Conservation (phyloP, 2,113 vertebrate genomes). For the Brevimyrus niger region DNA sequence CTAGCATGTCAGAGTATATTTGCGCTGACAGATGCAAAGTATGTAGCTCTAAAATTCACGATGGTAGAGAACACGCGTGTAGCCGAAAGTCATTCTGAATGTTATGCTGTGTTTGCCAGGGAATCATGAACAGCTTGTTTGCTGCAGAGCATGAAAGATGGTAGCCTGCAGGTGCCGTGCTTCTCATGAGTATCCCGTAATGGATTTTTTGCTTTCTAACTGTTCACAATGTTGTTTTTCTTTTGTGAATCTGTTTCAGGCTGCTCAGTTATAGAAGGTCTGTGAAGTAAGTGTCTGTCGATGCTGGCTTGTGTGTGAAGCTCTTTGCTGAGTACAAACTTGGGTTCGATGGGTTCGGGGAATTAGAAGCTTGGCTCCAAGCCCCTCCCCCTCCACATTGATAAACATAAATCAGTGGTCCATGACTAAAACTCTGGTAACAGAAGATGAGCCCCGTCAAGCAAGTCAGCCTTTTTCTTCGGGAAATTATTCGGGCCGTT, state of each 20-base stretch:
- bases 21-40: background rate
- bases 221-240: background rate
- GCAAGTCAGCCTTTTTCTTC: slow-evolving; percentile 83
- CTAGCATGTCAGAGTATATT: background rate
- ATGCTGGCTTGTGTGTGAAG: background rate
- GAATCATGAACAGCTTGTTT: background rate
- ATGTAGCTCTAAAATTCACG: background rate
- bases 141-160: background rate
- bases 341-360: background rate
- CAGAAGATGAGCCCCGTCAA: slow-evolving; percentile 75
- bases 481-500: slow-evolving; percentile 66
- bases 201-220: background rate
- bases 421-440: slow-evolving; percentile 94
- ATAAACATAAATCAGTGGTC: slow-evolving; percentile 83
- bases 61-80: background rate
- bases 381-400: background rate
- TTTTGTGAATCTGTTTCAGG: slow-evolving; percentile 75
- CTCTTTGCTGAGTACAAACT: background rate
- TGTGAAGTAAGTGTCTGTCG: slow-evolving; percentile 75
- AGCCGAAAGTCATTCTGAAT: background rate
- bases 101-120: background rate
- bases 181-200: background rate
- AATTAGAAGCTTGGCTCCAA: background rate
- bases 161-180: background rate
- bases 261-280: slow-evolving; percentile 99